These are phyloP conservation scores for Limnodromus scolopaceus DNA, from an alignment of 2,797 vertebrate genomes.

Conservation along the genomic window DNA sequence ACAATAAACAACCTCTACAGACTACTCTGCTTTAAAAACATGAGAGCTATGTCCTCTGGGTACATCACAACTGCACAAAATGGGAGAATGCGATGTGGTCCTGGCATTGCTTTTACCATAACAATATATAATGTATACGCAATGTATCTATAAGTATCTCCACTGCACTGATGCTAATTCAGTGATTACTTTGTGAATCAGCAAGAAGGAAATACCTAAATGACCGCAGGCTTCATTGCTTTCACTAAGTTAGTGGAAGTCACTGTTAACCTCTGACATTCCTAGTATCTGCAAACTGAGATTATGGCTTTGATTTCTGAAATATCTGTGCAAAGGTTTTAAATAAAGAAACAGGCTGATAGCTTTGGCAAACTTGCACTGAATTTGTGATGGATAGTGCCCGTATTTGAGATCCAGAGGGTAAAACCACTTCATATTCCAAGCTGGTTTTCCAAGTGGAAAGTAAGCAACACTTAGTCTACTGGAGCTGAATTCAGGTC, in stretches of 20 bases:
- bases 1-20: background rate
- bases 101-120: background rate
- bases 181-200: background rate
- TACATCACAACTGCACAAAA: background rate
- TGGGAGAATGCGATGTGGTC: background rate
- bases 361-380: background rate
- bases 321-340: background rate
- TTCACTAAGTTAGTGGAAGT: background rate
- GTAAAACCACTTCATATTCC: background rate
- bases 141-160: background rate
- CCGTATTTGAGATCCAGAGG: background rate
- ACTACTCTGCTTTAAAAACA: background rate
- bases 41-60: background rate
- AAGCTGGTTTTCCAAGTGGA: background rate
- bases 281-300: background rate
- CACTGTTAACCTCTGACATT: background rate
- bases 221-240: background rate
- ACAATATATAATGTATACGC: background rate
- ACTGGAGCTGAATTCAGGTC: background rate
- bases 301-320: background rate
- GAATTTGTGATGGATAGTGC: background rate
- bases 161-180: background rate
- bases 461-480: background rate
- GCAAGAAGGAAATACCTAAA: background rate
- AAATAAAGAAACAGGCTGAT: background rate